phyloP scores from a whole-genome alignment of 2,113 vertebrate species.

The Rhinopomastus cyanomelas region DNA sequence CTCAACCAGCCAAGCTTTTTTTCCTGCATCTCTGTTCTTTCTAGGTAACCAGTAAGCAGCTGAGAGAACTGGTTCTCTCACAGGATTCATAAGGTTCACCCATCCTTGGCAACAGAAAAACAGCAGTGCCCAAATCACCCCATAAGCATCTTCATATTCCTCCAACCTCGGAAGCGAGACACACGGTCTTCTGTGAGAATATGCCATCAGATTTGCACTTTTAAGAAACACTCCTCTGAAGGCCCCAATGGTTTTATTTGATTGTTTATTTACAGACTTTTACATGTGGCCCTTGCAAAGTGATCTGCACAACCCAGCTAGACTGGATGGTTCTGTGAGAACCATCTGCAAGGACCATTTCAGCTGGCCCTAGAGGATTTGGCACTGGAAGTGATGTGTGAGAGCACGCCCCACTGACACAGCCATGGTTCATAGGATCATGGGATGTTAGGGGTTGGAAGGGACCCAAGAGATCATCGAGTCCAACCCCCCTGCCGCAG shows the following conservation, averaged over 20 bases:
- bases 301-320: accelerated
- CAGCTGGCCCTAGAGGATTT: neutral
- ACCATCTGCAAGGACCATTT: no score
- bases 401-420: accelerated
- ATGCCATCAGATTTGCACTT: neutral
- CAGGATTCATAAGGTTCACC: neutral
- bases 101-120: neutral
- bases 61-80: neutral
- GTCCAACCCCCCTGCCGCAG: no score
- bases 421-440: no score
- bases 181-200: neutral
- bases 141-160: neutral
- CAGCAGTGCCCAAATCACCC: neutral
- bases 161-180: neutral
- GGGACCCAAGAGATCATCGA: no score
- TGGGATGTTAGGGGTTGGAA: no score
- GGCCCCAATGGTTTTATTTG: accelerated
- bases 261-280: neutral
- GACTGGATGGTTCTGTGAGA: neutral
- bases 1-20: neutral
- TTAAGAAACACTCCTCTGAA: neutral
- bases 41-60: neutral
- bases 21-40: neutral
- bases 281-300: neutral
- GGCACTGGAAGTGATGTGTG: neutral